Base-by-base conservation (phyloP, 1,140 invertebrate genomes). In the Drosophila navojoa region DNA sequence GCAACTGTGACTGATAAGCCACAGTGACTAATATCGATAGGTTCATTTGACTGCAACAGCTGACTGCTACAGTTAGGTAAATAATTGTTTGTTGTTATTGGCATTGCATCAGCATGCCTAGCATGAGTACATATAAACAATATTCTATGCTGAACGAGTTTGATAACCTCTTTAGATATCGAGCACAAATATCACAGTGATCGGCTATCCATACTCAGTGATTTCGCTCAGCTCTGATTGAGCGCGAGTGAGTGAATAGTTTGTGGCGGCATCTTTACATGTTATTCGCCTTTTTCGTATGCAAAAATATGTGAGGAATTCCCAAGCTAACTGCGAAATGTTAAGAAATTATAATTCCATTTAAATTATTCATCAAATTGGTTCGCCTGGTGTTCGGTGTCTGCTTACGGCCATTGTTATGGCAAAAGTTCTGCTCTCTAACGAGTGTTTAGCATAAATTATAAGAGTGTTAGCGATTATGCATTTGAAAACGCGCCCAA, bases 231-330 rank as follows among this genome's bases (percentile, higher is more conserved):
- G 45, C 67, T 53, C 71, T 67, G 19, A 16, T n/a, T 9, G 32
- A 45, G 32, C 45, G 45, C 44, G 60, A 54, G 47, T 38, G 15
- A 45, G 59, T 40, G 63, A 72, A 47, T 59, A 73, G 75, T 66
- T 45, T 78, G 44, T 78, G 44, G 63, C 84, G 77, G 74, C 77
- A 73, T 77, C 70, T 77, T 79, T 71, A 77, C 68, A 74, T 70
- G 68, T 75, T 62, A 19, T 58, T 70, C 29, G 54, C 10, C 16
- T 44, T 47, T 85, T 75, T 74, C 69, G 80, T 89, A 89, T 89
- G 84, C 80, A 78, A 90, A 89, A 89, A 80, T 90, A 80, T 89
- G 57, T 89, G 68, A 90, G 84, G 84, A 89, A 89, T 89, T 89
- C 80, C 84, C 77, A 82, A 81, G 66, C 68, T 82, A 86, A 81